Evolutionary conservation across 1,140 invertebrate species (phyloP).

Genomic region (Hesperophylax magnus): DNA sequence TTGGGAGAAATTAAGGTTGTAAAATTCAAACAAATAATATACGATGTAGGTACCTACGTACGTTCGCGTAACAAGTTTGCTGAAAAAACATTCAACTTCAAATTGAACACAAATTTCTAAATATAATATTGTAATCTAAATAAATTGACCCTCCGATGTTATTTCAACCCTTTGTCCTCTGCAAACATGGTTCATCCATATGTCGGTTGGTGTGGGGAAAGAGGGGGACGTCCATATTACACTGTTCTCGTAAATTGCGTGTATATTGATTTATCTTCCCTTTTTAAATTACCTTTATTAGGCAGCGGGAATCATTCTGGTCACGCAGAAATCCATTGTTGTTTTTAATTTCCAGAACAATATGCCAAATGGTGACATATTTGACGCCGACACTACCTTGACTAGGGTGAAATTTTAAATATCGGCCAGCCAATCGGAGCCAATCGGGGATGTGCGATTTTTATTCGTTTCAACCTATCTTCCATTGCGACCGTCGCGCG

Average conservation of each 20-base stretch:
- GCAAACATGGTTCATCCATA: constrained; percentile 3
- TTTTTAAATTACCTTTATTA: constrained; percentile 35
- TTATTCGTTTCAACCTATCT: neutral
- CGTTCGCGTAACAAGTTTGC: no score
- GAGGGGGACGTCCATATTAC: neutral
- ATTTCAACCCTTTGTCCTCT: constrained; percentile 6
- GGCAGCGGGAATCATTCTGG: constrained; percentile 20
- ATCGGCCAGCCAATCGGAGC: neutral
- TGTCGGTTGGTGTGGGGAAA: no score
- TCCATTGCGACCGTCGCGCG: no score
- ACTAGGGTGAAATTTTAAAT: neutral
- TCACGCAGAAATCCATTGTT: constrained; percentile 22
- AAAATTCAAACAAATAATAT: no score
- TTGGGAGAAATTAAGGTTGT: no score
- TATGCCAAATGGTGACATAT: constrained; percentile 25
- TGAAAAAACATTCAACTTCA: no score
- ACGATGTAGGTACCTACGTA: no score
- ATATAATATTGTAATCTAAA: constrained; percentile 1
- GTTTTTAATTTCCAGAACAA: constrained; percentile 39
- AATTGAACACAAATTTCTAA: neutral
- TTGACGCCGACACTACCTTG: neutral
- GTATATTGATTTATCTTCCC: constrained; percentile 38
- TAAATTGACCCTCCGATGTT: neutral
- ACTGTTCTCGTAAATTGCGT: constrained; percentile 29
- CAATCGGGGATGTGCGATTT: neutral